These are phyloP conservation scores for Porites cylindrica DNA, from an alignment of 92 coral and sea anemone genomes.

Conservation along the genomic window DNA sequence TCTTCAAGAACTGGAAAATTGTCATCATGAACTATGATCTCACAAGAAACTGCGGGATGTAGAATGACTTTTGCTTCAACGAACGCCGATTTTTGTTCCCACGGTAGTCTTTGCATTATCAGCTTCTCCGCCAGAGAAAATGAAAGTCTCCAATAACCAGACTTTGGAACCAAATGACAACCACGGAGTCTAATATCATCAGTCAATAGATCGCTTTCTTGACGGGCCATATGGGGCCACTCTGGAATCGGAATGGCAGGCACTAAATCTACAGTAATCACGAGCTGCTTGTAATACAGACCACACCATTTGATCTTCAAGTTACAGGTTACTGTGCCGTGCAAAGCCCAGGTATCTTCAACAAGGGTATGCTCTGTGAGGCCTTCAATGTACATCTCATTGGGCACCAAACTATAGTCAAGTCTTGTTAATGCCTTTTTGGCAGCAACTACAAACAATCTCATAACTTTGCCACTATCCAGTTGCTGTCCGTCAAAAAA, in stretches of 20 bases:
- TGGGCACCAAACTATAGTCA: slow-evolving; percentile 3
- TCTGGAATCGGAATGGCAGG: slow-evolving; percentile 46
- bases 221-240: slow-evolving; percentile 51
- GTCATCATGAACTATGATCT: slow-evolving; percentile 35
- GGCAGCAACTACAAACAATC: slow-evolving; percentile 44
- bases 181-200: slow-evolving; percentile 49
- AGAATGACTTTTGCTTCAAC: slow-evolving; percentile 52
- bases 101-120: slow-evolving; percentile 44
- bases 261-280: slow-evolving; percentile 54
- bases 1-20: not conserved
- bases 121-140: slow-evolving; percentile 55
- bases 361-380: slow-evolving; percentile 57
- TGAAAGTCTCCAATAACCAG: slow-evolving; percentile 67
- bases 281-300: slow-evolving; percentile 55
- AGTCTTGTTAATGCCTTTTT: slow-evolving; percentile 37
- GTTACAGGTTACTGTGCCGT: slow-evolving; percentile 67
- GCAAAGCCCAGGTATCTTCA: slow-evolving; percentile 53
- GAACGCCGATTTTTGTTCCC: slow-evolving; percentile 42
- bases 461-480: slow-evolving; percentile 46
- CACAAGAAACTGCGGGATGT: slow-evolving; percentile 57
- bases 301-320: slow-evolving; percentile 60
- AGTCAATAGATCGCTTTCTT: slow-evolving; percentile 26
- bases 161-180: slow-evolving; percentile 60
- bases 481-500: slow-evolving; percentile 45
- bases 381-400: slow-evolving; percentile 47